Percentiles rank a stretch among this genome's conserved stretches.
phyloP scores from a whole-genome alignment of 2,113 vertebrate species.

The Syngnathoides biaculeatus region DNA sequence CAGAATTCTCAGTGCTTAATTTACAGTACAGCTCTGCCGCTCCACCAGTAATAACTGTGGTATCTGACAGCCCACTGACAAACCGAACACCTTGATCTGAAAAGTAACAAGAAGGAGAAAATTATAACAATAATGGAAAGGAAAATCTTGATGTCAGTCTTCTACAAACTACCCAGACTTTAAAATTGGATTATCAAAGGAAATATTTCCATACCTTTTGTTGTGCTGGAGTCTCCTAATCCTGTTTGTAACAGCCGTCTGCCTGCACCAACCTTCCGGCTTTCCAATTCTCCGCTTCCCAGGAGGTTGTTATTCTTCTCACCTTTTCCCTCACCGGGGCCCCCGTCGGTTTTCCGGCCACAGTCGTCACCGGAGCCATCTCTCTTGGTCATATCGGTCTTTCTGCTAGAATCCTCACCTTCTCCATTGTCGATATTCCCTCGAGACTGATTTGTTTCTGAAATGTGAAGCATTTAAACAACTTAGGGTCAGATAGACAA shows the following conservation, averaged over 20 bases:
- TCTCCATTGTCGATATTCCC: neutral
- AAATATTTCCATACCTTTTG: slow-evolving; percentile 42
- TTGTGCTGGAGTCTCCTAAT: slow-evolving; percentile 45
- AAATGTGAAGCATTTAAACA: no score
- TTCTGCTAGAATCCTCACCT: slow-evolving; percentile 13
- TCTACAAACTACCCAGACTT: no score
- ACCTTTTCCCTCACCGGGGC: slow-evolving; percentile 16
- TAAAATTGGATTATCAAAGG: no score
- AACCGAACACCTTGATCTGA: slow-evolving; percentile 71
- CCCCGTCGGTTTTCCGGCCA: slow-evolving; percentile 13
- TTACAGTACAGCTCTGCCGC: slow-evolving; percentile 73
- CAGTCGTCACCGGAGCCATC: neutral
- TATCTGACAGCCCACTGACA: slow-evolving; percentile 73
- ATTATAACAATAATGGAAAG: neutral
- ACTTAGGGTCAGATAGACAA: no score
- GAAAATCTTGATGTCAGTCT: neutral
- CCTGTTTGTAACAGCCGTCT: slow-evolving; percentile 24
- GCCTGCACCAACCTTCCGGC: slow-evolving; percentile 21
- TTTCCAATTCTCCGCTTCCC: slow-evolving; percentile 19
- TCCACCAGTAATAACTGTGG: slow-evolving; percentile 66
- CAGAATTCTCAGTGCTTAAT: slow-evolving; percentile 68
- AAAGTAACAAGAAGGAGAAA: neutral
- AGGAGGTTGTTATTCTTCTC: slow-evolving; percentile 21
- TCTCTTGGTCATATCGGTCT: slow-evolving; percentile 1
- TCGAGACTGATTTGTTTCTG: neutral